Evolutionary conservation across 2,888 invertebrate species (phyloP), one percentile per base, ranked within the genome.

Genomic region (Orthosia cruda): DNA sequence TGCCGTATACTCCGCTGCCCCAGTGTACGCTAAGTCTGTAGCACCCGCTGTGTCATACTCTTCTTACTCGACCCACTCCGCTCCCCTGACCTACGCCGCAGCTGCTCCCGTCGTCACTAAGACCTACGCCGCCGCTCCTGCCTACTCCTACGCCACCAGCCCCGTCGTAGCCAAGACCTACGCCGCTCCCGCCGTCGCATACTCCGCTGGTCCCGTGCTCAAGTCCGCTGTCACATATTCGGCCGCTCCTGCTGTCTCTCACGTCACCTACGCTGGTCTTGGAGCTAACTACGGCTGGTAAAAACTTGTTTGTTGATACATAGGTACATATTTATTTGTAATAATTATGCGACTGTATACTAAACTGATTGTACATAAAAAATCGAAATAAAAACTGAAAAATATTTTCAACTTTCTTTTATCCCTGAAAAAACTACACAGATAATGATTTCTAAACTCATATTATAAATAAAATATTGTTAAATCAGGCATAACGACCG

Each of bases 201-300:
- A 89, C 79, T 88, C 89, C 52, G 87, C 90, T 49, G 81, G 85
- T 63, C 89, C 71, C 75, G 70, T 85, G 89, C 59, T 89, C 90
- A 62, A 91, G 89, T 54, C 90, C 86, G 89, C 89, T 73, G 90
- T 97, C 57, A 89, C 95, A 64, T 97, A 97, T 93, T 96, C 96
- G 93, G 88, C 93, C 71, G 87, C 92, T 70, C 95, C 83, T 82
- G 88, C 92, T 84, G 90, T 84, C 72, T 94, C 96, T 71, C 94
- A 94, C 81, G 97, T 97, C 85, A 94, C 97, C 81, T 98, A 98
- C 96, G 94, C 97, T 77, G 83, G 83, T 52, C 65, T 83, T 7
- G 83, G 83, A 71, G 83, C 80, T 18, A 83, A 83, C 83, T 96
- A 96, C 89, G 96, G 95, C 77, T 96, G 96, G 96, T 96, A 91